Percentiles rank a stretch among this genome's conserved stretches.
Conservation (phyloP, 2,888 invertebrate genomes). For the Eupithecia inturbata region DNA sequence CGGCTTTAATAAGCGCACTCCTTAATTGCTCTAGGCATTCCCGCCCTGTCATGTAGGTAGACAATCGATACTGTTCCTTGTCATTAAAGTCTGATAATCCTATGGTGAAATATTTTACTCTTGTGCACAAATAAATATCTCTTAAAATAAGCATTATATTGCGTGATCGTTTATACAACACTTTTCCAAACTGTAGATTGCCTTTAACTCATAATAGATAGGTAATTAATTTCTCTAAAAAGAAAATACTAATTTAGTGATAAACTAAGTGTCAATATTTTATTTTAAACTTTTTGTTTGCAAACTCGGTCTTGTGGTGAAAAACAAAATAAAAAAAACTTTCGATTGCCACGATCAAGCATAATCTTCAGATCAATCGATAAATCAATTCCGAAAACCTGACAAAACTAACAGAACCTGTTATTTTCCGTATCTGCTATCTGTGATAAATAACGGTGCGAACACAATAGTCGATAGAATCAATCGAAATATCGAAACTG, state of each 20-base stretch:
- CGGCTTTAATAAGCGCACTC: no score
- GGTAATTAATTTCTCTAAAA: no score
- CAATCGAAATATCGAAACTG: slow-evolving; percentile 62
- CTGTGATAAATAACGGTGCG: slow-evolving; percentile 64
- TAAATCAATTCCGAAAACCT: slow-evolving; percentile 64
- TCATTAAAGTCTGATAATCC: background rate
- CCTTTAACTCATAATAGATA: no score
- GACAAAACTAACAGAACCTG: slow-evolving; percentile 68
- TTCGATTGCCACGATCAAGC: background rate
- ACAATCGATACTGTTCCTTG: background rate
- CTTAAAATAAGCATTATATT: no score
- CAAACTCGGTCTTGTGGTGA: background rate
- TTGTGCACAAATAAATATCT: background rate
- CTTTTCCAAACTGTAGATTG: no score
- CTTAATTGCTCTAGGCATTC: slow-evolving; percentile 56
- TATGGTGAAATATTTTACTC: background rate
- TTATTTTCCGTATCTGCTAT: slow-evolving; percentile 67
- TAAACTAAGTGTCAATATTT: background rate
- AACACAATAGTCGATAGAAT: slow-evolving; percentile 56
- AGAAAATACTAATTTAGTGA: background rate
- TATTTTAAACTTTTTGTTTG: background rate
- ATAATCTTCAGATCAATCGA: slow-evolving; percentile 22
- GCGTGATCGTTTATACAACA: no score
- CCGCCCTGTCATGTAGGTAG: slow-evolving; percentile 46
- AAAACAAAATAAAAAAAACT: background rate